phyloP scores from a whole-genome alignment of 1,140 invertebrate species.

The Pogonomyrmex barbatus region DNA sequence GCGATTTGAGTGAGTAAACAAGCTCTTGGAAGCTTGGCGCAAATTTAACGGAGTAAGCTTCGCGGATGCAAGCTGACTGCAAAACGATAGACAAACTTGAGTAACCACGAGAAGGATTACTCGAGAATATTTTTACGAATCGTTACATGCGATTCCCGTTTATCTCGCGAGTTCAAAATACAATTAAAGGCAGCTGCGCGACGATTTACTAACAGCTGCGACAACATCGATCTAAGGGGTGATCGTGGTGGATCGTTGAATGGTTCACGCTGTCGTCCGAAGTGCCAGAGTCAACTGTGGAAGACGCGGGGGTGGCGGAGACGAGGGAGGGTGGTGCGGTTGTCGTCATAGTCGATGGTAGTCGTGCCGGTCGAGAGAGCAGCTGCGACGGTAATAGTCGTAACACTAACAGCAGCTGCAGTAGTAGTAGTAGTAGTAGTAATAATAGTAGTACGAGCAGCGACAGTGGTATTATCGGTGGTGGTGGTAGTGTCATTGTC shows the following conservation, averaged over 20 bases:
- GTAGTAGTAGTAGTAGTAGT: conserved; percentile 4
- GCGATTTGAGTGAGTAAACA: not conserved
- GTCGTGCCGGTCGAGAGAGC: conserved; percentile 51
- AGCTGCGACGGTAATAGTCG: conserved; percentile 56
- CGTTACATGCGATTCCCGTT: not conserved
- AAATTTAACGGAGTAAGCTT: not conserved
- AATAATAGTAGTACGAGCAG: conserved; percentile 16
- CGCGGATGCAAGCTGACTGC: not conserved
- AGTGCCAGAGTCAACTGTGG: conserved; percentile 47
- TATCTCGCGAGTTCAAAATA: not conserved
- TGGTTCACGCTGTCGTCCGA: conserved; percentile 40
- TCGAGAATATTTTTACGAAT: conserved; percentile 30
- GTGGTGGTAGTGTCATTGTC: conserved; percentile 27
- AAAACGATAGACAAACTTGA: not conserved
- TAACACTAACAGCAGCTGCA: conserved; percentile 23
- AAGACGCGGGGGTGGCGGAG: conserved; percentile 23
- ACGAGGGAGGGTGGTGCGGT: conserved; percentile 49
- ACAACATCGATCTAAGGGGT: conserved; percentile 39
- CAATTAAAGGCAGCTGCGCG: conserved; percentile 59
- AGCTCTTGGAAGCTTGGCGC: not conserved
- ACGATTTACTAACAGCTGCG: conserved; percentile 69
- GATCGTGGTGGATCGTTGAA: not conserved
- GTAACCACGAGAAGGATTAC: not conserved
- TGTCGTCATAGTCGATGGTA: conserved; percentile 59
- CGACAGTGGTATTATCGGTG: not conserved